Evolutionary conservation across 2,113 vertebrate species (phyloP).

Genomic region (Peromyscus leucopus): DNA sequence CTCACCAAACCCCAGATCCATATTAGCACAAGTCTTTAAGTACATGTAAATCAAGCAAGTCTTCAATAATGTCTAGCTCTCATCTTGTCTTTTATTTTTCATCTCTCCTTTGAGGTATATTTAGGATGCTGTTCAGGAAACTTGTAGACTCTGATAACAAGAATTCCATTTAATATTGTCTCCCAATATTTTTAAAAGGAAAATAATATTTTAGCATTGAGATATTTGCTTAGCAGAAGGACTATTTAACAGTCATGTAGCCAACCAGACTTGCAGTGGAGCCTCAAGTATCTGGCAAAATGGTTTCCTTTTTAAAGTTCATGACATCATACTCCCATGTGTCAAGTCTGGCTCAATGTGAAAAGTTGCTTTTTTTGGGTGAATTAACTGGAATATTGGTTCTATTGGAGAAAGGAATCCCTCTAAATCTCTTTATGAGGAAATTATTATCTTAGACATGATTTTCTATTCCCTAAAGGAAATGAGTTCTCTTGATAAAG

Average conservation of each 20-base stretch:
- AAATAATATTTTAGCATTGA: neutral
- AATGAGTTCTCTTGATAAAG: constrained; percentile 55
- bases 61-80: neutral
- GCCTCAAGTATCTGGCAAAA: constrained; percentile 24
- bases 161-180: constrained; percentile 7
- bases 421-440: constrained; percentile 72
- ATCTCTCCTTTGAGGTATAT: neutral
- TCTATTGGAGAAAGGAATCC: constrained; percentile 64
- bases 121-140: constrained; percentile 31
- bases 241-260: neutral
- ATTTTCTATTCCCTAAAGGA: constrained; percentile 64
- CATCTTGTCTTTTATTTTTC: constrained; percentile 2
- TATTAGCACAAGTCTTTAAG: neutral
- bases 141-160: neutral
- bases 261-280: neutral
- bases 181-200: neutral
- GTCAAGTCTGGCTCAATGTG: constrained; percentile 61
- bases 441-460: constrained; percentile 74
- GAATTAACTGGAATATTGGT: constrained; percentile 68
- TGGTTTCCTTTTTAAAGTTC: constrained; percentile 73
- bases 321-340: constrained; percentile 51
- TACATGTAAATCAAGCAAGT: neutral
- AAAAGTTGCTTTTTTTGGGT: constrained; percentile 66
- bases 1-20: neutral
- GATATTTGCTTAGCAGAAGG: constrained; percentile 30